These are phyloP conservation scores for Ceratothoa steindachneri DNA, from an alignment of 2,888 invertebrate species.

Conservation along the genomic window DNA sequence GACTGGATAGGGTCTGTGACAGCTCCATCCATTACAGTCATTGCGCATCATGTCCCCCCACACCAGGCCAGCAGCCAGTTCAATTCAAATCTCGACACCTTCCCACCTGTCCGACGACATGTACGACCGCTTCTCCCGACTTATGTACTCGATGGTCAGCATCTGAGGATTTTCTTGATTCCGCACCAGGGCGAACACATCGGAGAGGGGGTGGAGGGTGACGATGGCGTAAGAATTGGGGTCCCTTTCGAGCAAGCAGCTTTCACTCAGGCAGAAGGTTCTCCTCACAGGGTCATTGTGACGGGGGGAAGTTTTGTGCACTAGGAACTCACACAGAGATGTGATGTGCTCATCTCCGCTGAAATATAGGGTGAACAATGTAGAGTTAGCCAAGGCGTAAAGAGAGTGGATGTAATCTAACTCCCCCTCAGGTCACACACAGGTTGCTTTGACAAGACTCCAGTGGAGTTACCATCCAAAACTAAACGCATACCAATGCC, in stretches of 20 bases:
- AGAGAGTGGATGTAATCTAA: no score
- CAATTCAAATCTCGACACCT: no score
- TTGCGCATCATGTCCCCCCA: no score
- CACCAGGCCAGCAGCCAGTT: no score
- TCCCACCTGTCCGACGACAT: constrained; percentile 54
- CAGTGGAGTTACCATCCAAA: no score
- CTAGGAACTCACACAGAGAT: constrained; percentile 91
- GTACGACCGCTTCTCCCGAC: constrained; percentile 76
- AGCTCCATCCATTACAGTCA: no score
- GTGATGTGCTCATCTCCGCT: constrained; percentile 94
- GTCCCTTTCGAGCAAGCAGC: constrained; percentile 92
- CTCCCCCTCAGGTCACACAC: no score
- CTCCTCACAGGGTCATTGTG: constrained; percentile 80
- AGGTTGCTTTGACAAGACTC: no score
- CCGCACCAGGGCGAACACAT: constrained; percentile 86
- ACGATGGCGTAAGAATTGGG: constrained; percentile 92
- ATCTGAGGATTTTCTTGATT: constrained; percentile 86
- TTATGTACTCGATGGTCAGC: constrained; percentile 89
- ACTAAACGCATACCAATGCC: no score
- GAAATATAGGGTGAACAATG: constrained; percentile 51
- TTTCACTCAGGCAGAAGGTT: constrained; percentile 89
- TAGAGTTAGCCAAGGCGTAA: background rate
- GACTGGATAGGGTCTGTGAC: no score
- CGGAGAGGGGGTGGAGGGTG: constrained; percentile 63
- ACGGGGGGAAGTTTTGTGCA: constrained; percentile 80